Percentiles rank a stretch among this genome's conserved stretches.
Evolutionary conservation across 1,140 invertebrate genomes (phyloP).

Genomic region (Augochlora pura): DNA sequence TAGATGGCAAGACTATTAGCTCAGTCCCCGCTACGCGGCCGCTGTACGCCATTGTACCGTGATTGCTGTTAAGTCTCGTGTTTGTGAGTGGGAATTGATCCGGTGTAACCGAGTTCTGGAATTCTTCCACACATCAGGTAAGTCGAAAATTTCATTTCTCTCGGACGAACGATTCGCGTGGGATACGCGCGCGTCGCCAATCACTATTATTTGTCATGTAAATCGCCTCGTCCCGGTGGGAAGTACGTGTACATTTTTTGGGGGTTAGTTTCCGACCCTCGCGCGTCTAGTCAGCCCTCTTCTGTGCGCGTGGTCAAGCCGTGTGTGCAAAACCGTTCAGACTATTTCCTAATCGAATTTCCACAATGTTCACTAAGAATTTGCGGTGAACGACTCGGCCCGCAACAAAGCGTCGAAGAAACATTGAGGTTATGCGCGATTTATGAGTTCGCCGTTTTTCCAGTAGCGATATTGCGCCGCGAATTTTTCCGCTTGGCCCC

Average conservation of each 20-base stretch:
- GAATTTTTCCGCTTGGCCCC: slow-evolving; percentile 21
- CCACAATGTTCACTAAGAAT: neutral
- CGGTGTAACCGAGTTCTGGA: slow-evolving; percentile 49
- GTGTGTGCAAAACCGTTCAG: neutral
- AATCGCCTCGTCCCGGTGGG: neutral
- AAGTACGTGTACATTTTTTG: slow-evolving; percentile 51
- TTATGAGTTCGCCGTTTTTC: slow-evolving; percentile 12
- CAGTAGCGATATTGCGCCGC: neutral
- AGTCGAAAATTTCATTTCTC: slow-evolving; percentile 41
- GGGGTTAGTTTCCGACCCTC: slow-evolving; percentile 65
- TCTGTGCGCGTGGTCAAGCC: slow-evolving; percentile 62
- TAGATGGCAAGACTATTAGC: slow-evolving; percentile 64
- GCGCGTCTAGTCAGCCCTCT: slow-evolving; percentile 58
- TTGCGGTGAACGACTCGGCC: too few species aligned
- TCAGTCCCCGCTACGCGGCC: slow-evolving; percentile 55
- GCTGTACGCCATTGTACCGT: slow-evolving; percentile 69
- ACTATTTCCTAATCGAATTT: neutral
- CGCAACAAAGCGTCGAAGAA: neutral
- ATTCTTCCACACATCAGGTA: slow-evolving; percentile 38
- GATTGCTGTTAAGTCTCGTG: slow-evolving; percentile 66
- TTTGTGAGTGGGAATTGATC: slow-evolving; percentile 69
- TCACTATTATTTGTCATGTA: neutral
- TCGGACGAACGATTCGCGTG: neutral
- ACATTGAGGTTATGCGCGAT: slow-evolving; percentile 35
- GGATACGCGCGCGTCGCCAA: neutral